Evolutionary conservation across 92 coral and sea anemone species (phyloP).

Genomic region (Parazoanthus atlanticus): DNA sequence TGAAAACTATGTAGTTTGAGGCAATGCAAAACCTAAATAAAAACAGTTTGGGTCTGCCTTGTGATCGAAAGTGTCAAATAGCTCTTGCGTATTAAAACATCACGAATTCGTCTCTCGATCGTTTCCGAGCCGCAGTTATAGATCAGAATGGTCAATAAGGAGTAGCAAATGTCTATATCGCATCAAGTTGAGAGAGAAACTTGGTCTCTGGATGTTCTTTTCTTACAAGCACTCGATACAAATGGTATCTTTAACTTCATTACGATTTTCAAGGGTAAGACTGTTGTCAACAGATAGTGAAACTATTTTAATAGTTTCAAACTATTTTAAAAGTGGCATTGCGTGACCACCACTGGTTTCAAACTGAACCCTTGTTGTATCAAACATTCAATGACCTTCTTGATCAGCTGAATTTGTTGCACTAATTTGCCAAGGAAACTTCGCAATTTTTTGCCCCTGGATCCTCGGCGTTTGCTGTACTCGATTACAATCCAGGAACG

Average conservation of each 20-base stretch:
- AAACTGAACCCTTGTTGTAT: background rate
- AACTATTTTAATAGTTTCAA: no score
- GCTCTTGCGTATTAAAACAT: background rate
- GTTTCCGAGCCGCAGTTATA: constrained; percentile 6
- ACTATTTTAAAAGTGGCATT: no score
- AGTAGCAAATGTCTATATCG: background rate
- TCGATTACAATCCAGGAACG: background rate
- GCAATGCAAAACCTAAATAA: constrained; percentile 3
- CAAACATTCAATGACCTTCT: no score
- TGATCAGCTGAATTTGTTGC: background rate
- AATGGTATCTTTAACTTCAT: background rate
- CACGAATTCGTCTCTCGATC: background rate
- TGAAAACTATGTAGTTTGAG: background rate
- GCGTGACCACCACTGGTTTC: background rate
- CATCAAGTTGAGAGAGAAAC: background rate
- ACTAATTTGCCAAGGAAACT: background rate
- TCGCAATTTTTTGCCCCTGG: background rate
- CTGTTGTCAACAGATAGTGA: background rate
- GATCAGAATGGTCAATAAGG: no score
- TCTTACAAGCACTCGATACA: constrained; percentile 11
- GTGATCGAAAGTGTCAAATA: background rate
- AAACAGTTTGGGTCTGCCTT: constrained; percentile 9
- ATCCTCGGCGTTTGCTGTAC: background rate
- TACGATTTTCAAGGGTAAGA: constrained; percentile 2
- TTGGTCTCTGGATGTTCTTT: background rate